A percentile compares a stretch with the other conserved stretches of the same genome.
Evolutionary conservation across 1,140 invertebrate species (phyloP).

Genomic region (Zeugodacus cucurbitae): DNA sequence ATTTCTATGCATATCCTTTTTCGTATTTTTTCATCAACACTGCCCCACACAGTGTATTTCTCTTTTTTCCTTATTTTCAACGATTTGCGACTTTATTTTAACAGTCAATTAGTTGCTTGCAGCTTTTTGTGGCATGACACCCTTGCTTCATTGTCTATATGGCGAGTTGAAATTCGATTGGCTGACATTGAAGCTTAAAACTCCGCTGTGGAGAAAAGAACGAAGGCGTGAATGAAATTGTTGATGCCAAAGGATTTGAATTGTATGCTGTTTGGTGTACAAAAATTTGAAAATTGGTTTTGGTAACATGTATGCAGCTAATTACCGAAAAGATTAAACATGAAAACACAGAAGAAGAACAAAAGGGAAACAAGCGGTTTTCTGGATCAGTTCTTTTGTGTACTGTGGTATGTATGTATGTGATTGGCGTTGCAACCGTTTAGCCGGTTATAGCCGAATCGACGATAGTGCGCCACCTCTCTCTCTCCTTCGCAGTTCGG

Average conservation of each 20-base stretch:
- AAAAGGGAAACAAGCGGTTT: too few species aligned
- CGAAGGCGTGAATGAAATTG: conserved; percentile 3
- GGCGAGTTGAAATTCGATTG: not conserved
- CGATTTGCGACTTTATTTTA: conserved; percentile 3
- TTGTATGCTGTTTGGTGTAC: not conserved
- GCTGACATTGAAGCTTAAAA: not conserved
- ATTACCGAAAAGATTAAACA: not conserved
- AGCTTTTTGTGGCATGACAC: not conserved
- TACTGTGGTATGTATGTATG: too few species aligned
- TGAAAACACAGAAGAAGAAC: too few species aligned
- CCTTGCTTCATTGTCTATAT: not conserved
- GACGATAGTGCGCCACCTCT: too few species aligned
- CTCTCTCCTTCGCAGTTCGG: too few species aligned
- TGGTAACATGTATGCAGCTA: not conserved
- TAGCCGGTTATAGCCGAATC: too few species aligned
- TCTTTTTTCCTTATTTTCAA: not conserved
- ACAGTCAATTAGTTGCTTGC: conserved; percentile 19
- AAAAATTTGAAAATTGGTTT: not conserved
- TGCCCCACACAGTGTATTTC: not conserved
- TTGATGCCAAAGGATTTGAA: not conserved
- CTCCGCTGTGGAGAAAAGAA: not conserved
- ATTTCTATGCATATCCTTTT: not conserved
- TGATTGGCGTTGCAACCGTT: too few species aligned
- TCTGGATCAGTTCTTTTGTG: too few species aligned
- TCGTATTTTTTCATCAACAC: not conserved